Conservation (phyloP, 2,888 invertebrate species). For the Seira musarum region DNA sequence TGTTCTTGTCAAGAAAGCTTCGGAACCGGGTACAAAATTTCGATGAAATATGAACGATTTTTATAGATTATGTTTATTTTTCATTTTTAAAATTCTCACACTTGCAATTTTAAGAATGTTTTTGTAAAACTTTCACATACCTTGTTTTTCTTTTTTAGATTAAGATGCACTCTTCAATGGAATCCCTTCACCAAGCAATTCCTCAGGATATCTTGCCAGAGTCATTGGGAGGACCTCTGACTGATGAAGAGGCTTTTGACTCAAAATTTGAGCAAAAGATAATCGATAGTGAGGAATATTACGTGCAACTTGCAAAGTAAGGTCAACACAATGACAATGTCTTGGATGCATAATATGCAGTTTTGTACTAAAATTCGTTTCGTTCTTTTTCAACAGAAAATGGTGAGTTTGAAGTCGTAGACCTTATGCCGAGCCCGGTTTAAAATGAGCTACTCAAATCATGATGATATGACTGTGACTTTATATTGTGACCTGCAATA, state of each 20-base stretch:
- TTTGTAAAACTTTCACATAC: neutral
- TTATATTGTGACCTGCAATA: too few relatives aligned
- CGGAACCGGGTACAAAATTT: constrained; percentile 22
- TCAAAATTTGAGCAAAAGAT: constrained; percentile 44
- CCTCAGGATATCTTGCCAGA: constrained; percentile 51
- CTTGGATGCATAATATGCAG: too few relatives aligned
- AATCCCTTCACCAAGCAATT: constrained; percentile 35
- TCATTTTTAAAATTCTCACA: neutral
- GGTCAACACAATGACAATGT: too few relatives aligned
- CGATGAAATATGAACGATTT: too few relatives aligned
- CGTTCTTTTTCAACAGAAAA: too few relatives aligned
- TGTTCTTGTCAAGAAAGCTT: constrained; percentile 47
- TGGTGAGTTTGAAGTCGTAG: too few relatives aligned
- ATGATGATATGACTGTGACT: too few relatives aligned
- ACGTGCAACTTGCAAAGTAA: constrained; percentile 36
- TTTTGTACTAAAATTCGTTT: too few relatives aligned
- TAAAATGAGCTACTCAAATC: too few relatives aligned
- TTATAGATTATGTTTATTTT: too few relatives aligned
- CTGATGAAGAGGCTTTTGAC: constrained; percentile 55
- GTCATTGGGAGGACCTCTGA: constrained; percentile 43
- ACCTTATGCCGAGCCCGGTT: too few relatives aligned
- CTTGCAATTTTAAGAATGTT: neutral
- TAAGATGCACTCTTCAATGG: constrained; percentile 30
- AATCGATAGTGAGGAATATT: constrained; percentile 44
- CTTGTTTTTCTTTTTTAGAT: constrained; percentile 24